Evolutionary conservation across 2,888 invertebrate genomes (phyloP).

Genomic region (Catotricha subobsoleta): DNA sequence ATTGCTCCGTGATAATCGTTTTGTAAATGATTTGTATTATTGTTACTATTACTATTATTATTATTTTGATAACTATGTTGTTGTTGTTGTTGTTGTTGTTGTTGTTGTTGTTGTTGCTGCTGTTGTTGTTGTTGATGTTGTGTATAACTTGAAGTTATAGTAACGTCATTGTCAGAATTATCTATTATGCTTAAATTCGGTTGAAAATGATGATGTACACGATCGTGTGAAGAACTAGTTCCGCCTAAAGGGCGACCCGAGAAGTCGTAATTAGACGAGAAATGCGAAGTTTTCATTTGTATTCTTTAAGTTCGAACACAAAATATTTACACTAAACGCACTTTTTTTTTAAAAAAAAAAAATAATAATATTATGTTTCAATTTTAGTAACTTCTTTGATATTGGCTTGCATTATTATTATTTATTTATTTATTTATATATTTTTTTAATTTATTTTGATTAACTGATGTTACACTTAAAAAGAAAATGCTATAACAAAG

Average conservation of each 20-base stretch:
- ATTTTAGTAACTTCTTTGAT: background rate
- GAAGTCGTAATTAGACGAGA: constrained; percentile 19
- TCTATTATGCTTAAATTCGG: no score
- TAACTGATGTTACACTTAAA: no score
- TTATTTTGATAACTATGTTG: no score
- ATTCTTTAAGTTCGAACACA: constrained; percentile 5
- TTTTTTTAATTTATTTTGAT: no score
- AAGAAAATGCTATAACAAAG: no score
- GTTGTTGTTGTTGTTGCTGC: constrained; percentile 10
- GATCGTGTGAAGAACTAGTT: no score
- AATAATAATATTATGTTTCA: background rate
- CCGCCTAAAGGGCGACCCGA: constrained; percentile 18
- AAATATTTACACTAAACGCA: background rate
- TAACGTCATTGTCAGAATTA: constrained; percentile 12
- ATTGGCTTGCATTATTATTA: background rate
- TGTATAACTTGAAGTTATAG: constrained; percentile 10
- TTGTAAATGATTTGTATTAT: constrained; percentile 4
- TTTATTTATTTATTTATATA: background rate
- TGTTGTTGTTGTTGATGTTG: constrained; percentile 7
- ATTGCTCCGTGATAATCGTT: background rate
- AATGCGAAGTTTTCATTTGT: constrained; percentile 21
- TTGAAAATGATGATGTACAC: background rate
- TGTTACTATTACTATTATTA: constrained; percentile 7
- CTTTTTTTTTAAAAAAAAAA: background rate
- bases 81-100: constrained; percentile 10